Percentiles rank a stretch among this genome's conserved stretches.
Conservation (phyloP, 37 sponge, comb jelly and placozoan genomes). For the Beroe ovata region DNA sequence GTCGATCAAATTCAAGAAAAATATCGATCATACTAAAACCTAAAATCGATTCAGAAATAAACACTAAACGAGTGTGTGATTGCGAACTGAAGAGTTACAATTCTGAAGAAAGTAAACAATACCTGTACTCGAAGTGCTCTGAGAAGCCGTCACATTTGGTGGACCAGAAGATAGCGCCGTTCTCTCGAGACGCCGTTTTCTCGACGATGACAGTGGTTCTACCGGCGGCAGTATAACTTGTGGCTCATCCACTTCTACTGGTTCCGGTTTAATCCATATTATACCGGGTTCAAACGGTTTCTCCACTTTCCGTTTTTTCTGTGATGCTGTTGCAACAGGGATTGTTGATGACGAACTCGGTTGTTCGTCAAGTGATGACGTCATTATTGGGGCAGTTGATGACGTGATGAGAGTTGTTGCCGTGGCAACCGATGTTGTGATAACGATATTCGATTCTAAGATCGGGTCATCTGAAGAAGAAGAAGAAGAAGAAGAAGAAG, state of each 20-base stretch:
- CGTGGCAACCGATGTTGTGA: not conserved
- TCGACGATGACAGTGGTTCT: not conserved
- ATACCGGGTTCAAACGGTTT: constrained; percentile 61
- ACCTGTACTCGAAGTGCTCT: not conserved
- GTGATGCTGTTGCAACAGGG: not conserved
- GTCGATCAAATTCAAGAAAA: no score
- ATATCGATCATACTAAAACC: no score
- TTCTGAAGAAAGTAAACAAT: no score
- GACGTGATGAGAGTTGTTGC: not conserved
- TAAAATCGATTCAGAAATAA: no score
- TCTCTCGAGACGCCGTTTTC: not conserved
- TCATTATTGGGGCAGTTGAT: not conserved
- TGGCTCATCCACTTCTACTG: constrained; percentile 49
- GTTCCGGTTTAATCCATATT: constrained; percentile 66
- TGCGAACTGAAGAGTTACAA: no score
- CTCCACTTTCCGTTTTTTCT: constrained; percentile 52
- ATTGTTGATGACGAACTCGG: not conserved
- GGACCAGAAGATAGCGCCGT: not conserved
- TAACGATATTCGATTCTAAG: no score
- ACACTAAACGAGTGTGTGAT: no score
- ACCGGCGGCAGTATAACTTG: constrained; percentile 5
- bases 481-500: not conserved
- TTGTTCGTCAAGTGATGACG: not conserved
- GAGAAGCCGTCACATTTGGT: not conserved
- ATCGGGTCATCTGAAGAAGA: not conserved